A percentile compares a stretch with the other conserved stretches of the same genome.
These are phyloP conservation scores for Palloptera scutellata DNA, from an alignment of 2,888 invertebrate genomes.

Conservation along the genomic window DNA sequence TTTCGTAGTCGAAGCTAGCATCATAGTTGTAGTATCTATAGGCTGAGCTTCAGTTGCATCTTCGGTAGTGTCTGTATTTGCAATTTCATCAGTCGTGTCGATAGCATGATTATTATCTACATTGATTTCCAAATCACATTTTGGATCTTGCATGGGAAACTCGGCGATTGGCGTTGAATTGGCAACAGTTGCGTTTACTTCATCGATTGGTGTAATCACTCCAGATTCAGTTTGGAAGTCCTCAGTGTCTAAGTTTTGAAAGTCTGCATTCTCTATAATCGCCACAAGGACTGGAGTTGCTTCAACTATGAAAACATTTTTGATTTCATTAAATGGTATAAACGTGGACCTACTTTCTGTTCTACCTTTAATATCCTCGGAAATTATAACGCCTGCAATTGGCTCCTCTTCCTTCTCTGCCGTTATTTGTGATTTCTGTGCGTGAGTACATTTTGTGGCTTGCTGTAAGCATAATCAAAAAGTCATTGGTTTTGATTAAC, in stretches of 20 bases:
- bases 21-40: not conserved
- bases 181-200: slow-evolving; percentile 7
- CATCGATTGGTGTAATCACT: not conserved
- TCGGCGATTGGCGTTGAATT: slow-evolving; percentile 7
- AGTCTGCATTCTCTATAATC: not conserved
- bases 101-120: not conserved
- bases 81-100: not conserved
- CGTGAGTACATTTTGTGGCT: slow-evolving; percentile 2
- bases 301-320: too few species aligned
- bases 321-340: too few species aligned
- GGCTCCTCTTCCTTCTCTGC: not conserved
- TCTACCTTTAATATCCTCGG: not conserved
- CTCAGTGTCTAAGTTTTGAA: slow-evolving; percentile 8
- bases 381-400: not conserved
- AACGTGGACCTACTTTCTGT: too few species aligned
- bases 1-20: not conserved
- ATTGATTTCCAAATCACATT: not conserved
- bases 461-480: slow-evolving; percentile 28
- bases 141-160: not conserved
- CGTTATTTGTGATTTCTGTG: slow-evolving; percentile 11
- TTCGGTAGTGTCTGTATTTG: not conserved
- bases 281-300: too few species aligned
- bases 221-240: not conserved
- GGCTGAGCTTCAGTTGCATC: not conserved
- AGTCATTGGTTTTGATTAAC: not conserved